Evolutionary conservation across 30 jellyfish, hydroid and myxozoan genomes (phyloP), one percentile per base, ranked within the genome.

Genomic region (Nemopilema nomurai): DNA sequence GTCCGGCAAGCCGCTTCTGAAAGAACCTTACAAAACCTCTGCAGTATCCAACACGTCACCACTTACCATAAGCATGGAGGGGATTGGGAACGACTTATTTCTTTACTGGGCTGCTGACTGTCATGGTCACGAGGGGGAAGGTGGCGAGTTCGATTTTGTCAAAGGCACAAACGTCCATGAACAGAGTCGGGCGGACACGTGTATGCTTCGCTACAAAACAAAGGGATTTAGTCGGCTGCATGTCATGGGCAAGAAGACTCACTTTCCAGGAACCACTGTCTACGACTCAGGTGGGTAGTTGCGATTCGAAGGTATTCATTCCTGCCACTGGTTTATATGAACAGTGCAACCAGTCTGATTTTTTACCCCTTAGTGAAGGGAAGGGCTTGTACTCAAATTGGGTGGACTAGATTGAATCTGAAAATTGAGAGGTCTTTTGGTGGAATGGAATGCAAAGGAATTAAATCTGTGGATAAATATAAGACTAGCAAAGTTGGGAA

Each of bases 41-140:
- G 95, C 97, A 32, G 88, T 91, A 1, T 91, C 97, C 1, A 86
- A 89, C 74, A 78, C 97, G 19, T 95, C 99, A 4, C 97, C 97
- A 23, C 82, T 95, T 33, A 31, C 93, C 20, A 92, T 95, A 53
- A 89, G 97, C 86, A 82, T 89, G 93, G 92, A 95, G 68, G 99
- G 99, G 51, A 41, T 51, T 33, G 99, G 99, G 28, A 95, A 95
- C 75, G 99, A 95, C 72, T 69, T 95, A 73, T 90, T 85, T 74
- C 85, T 95, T 30, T 90, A 89, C 90, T 95, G 99, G 99, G 29
- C 69, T 13, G 97, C 96, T 50, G 99, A 89, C 65, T 95, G 99
- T 80, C 50, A 73, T 8, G 97, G 91, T 0, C 97, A 95, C 71
- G 96, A 95, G 30, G 91, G 90, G 28, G 93, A 89, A 76, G 96